A percentile compares a stretch with the other conserved stretches of the same genome.
These are phyloP conservation scores for Elmis aenea DNA, from an alignment of 2,888 invertebrate species.

Conservation along the genomic window DNA sequence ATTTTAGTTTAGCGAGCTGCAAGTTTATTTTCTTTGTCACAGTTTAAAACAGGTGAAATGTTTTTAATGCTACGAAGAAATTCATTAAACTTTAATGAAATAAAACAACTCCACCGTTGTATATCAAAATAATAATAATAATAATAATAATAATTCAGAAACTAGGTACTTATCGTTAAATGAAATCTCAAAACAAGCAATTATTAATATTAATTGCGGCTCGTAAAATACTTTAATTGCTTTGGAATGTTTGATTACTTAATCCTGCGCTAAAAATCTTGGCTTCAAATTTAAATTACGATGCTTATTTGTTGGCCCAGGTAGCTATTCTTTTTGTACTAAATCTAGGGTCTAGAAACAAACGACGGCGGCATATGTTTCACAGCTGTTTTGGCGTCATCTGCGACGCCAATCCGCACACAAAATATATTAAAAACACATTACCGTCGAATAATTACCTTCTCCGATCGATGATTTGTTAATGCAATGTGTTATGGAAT, in stretches of 20 bases:
- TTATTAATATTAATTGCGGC: too few species aligned
- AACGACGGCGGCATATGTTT: constrained; percentile 32
- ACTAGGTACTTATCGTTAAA: too few species aligned
- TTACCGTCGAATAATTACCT: constrained; percentile 38
- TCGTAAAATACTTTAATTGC: too few species aligned
- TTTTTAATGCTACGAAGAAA: constrained; percentile 12
- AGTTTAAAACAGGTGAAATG: constrained; percentile 15
- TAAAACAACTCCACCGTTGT: too few species aligned
- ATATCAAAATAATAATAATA: too few species aligned
- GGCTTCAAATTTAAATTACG: too few species aligned
- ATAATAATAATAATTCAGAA: too few species aligned
- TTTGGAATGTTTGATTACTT: too few species aligned
- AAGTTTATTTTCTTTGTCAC: constrained; percentile 15
- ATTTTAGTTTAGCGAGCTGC: constrained; percentile 24
- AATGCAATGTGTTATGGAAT: not conserved
- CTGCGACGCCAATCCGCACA: constrained; percentile 37
- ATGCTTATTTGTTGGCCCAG: too few species aligned
- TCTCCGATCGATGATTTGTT: not conserved
- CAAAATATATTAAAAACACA: constrained; percentile 42
- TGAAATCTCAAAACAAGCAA: too few species aligned
- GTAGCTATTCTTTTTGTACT: constrained; percentile 14
- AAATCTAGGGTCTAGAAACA: constrained; percentile 19
- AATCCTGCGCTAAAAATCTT: too few species aligned
- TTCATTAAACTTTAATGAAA: constrained; percentile 15
- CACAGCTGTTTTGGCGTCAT: constrained; percentile 32